Percentiles rank a stretch among this genome's conserved stretches.
Evolutionary conservation across 2,113 vertebrate species (phyloP).

Genomic region (Camelus dromedarius): DNA sequence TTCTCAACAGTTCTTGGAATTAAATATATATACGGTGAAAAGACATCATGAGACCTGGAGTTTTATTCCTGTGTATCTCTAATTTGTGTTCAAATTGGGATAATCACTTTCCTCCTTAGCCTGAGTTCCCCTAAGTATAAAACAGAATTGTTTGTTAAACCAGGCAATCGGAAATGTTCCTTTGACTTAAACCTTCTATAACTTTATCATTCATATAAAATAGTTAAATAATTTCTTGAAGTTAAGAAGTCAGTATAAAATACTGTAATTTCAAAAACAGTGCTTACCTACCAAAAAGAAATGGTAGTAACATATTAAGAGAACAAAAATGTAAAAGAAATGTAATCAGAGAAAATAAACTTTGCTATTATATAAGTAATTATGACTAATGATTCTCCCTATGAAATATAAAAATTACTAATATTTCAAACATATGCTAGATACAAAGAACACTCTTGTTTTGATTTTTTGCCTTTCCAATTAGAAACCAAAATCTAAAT

Average conservation of each 20-base stretch:
- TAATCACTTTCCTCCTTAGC: neutral
- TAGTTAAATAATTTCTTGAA: slow-evolving; percentile 24
- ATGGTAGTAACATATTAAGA: neutral
- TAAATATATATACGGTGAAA: neutral
- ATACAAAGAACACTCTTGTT: neutral
- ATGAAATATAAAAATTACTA: neutral
- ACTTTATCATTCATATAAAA: neutral
- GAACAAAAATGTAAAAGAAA: neutral
- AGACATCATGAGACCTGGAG: neutral
- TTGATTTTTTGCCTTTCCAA: neutral
- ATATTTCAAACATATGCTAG: neutral
- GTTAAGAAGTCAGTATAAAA: neutral
- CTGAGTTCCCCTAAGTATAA: neutral
- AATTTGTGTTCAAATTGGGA: neutral
- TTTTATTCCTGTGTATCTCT: neutral
- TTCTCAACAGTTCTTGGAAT: neutral
- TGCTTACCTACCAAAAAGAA: neutral
- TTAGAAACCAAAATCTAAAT: neutral
- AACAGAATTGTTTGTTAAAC: neutral
- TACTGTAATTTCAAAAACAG: neutral
- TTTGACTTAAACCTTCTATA: neutral
- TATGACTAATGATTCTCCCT: neutral
- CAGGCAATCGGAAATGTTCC: neutral
- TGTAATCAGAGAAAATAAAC: neutral
- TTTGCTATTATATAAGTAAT: neutral